Base-by-base conservation (phyloP, 2,797 vertebrate species). In the Scleropages formosus region DNA sequence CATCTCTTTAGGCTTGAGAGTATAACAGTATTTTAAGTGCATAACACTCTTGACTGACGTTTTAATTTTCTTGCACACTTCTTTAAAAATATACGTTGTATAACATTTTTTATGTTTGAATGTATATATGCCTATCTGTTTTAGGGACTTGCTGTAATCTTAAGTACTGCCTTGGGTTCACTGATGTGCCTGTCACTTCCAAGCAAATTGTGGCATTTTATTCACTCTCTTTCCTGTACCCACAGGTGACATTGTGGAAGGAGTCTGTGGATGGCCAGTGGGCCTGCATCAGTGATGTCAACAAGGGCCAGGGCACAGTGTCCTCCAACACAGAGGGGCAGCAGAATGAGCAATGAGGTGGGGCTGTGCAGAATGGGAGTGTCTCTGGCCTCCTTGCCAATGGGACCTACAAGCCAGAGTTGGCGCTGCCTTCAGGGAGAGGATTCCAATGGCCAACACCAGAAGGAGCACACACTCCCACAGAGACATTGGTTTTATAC, bases 231-330 rank as follows among this genome's bases (percentile, higher is more conserved):
- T n/a, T n/a, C n/a, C 6, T 61, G 76, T 51, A n/a, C 79, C 83
- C 86, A 74, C 69, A 98, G 97, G 97, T 99, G 82, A 98, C 96
- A 0, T 89, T 99, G 31, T 99, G 98, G 98, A 98, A 98, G 88
- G 96, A 98, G 84, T 97, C 96, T 0, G 93, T 95, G 78, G 97
- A 98, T 0, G 97, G 96, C 31, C 94, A 95, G 83, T 98, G 97
- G 97, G 93, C 93, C 0, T 97, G 97, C 78, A 98, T 99, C 90
- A 99, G 97, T 0, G 96, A 98, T 0, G 96, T 98, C 83, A 97
- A 97, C 90, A 98, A 98, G 82, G 96, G 96, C 80, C 98, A 99
- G 77, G 96, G 96, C 1, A 93, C 94, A 0, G 95, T 96, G 72
- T 94, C 94, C n/a, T 82, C 94, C 6, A 87, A 93, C 80, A 89